Base-by-base conservation (phyloP, 92 coral and sea anemone species). In the Metridium senile region DNA sequence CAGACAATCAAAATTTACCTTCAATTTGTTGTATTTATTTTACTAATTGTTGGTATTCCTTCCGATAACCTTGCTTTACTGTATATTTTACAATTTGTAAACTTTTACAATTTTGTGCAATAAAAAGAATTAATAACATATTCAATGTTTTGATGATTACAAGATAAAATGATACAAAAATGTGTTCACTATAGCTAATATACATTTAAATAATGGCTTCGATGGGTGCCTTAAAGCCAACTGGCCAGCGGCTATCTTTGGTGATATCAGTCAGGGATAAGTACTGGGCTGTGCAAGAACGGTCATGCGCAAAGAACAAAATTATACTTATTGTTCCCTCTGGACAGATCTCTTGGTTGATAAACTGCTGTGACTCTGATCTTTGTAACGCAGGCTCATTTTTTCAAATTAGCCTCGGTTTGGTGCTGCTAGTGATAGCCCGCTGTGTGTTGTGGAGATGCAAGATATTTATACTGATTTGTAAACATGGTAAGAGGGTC, bases 371-470 rank as follows among this genome's bases (percentile, higher is more conserved):
- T 67, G 66, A 33, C 22, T 16, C 61, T 33, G 75, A 79, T 33
- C 53, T 54, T 0, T 79, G 84, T 79, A 79, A 79, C 67, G 71
- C 72, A 54, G 78, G 78, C 78, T 73, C 78, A 73, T n/a, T n/a
- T 73, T 7, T 62, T 21, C 19, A 26, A 19, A 7, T 53, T 4
- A 54, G 56, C 33, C n/a, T 58, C 0, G 30, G 19, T 58, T 1
- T 52, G 33, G 21, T 73, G 58, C 19, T 71, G 8, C n/a, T 54
- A 26, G n/a, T 31, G 3, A 22, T 53, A 27, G 3, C 43, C 7
- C 27, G 66, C 20, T 54, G 49, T 39, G 13, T 4, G 49, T 4
- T 39, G 49, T 4, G 13, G n/a, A n/a, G n/a, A n/a, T n/a, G n/a
- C n/a, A n/a, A 13, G 49, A 39, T 39, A 13, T 4, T 6, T 39